Base-by-base conservation (phyloP, 2,888 invertebrate species). In the Muschampia plurimacula region DNA sequence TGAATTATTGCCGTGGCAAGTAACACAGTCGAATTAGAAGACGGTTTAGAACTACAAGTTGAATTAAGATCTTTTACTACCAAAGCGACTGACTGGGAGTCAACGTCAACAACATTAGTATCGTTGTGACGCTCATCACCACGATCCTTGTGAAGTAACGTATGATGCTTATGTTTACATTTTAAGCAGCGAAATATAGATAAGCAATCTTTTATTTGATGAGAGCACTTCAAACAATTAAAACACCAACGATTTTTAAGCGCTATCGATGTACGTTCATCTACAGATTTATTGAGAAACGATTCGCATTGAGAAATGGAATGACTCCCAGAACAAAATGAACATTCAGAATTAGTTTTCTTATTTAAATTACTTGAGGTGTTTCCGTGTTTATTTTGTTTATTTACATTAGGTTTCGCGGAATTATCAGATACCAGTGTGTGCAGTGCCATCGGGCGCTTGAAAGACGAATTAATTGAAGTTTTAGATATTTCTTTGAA, bases 1-100 rank as follows among this genome's bases (percentile, higher is more conserved):
- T 65, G 64, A 65, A 65, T 32, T 52, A 55, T 60, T 49, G 66
- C 66, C 15, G 71, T 71, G n/a, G 71, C 66, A 32, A 71, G 60
- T 7, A 71, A 39, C 15, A 71, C 71, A 13, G 71, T 71, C 13
- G 66, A 44, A 60, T 64, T 71, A 28, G 12, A 46, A 63, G 44
- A 32, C n/a, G 52, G 32, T 9, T 62, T 49, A 69, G 63, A 44
- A 64, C n/a, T n/a, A n/a, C n/a, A n/a, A n/a, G n/a, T n/a, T n/a
- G n/a, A n/a, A 7, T 13, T 46, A 13, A 13, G 13, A 46, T 49
- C n/a, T n/a, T 49, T 49, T 8, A 9, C 49, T n/a, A 49, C n/a
- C n/a, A 49, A 49, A 49, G 49, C 49, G 49, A 49, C n/a, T 49
- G 49, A 49, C 5, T n/a, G n/a, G n/a, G n/a, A 49, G 4, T 49